A percentile compares a stretch with the other conserved stretches of the same genome.
These are phyloP conservation scores for Agapostemon virescens DNA, from an alignment of 2,888 invertebrate genomes.

Conservation along the genomic window DNA sequence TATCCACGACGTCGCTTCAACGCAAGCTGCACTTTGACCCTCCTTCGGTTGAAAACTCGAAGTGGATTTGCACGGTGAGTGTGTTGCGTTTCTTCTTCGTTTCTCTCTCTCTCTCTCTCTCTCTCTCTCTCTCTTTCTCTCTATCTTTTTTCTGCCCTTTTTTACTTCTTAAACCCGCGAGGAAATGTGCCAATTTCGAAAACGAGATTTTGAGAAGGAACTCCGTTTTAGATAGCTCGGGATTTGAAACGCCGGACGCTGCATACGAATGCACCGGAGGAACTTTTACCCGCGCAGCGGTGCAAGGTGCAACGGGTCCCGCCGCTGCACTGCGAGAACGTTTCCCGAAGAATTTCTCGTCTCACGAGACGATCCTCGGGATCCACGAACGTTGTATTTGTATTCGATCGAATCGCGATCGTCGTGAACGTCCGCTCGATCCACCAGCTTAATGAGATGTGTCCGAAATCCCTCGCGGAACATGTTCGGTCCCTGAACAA, in stretches of 20 bases:
- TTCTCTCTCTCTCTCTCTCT: neutral
- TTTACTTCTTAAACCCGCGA: conserved; percentile 7
- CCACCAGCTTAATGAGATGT: neutral
- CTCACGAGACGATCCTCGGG: neutral
- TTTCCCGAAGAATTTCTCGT: conserved; percentile 3
- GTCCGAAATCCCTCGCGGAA: neutral
- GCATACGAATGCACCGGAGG: conserved; percentile 34
- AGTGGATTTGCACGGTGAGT: conserved; percentile 29
- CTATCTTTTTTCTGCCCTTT: neutral
- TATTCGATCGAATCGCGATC: neutral
- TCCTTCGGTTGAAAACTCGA: neutral
- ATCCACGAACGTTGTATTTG: neutral
- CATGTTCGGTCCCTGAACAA: too few relatives aligned
- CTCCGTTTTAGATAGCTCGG: conserved; percentile 17
- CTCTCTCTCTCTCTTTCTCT: neutral
- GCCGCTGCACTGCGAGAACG: neutral
- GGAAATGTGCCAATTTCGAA: conserved; percentile 30
- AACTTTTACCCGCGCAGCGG: neutral
- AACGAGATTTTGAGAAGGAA: conserved; percentile 44
- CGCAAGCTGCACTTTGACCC: conserved; percentile 39
- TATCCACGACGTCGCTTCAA: conserved; percentile 3
- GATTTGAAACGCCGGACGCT: conserved; percentile 21
- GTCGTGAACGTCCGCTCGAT: neutral
- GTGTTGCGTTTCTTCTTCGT: neutral
- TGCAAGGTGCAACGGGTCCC: neutral